phyloP scores from a whole-genome alignment of 2,888 invertebrate species.

The Sycophila texana region DNA sequence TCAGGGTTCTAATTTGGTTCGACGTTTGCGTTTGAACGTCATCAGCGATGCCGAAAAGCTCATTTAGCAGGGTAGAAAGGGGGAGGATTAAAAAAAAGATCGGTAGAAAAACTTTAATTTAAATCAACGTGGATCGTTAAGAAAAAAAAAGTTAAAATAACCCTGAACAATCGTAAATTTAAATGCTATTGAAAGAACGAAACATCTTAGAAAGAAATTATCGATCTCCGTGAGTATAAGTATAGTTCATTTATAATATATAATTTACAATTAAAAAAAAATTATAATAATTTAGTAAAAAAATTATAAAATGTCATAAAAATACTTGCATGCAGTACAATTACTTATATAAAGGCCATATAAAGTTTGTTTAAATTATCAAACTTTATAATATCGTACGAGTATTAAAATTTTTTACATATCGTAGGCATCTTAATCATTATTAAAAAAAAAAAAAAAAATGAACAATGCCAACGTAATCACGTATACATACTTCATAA shows the following conservation, averaged over 20 bases:
- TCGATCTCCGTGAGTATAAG: not conserved
- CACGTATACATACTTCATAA: too few relatives aligned
- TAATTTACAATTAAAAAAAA: not conserved
- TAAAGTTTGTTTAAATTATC: too few relatives aligned
- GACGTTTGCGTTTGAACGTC: constrained; percentile 1
- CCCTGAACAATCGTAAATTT: not conserved
- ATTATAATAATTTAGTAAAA: not conserved
- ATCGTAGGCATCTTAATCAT: too few relatives aligned
- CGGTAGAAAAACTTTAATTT: not conserved
- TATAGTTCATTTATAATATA: too few relatives aligned
- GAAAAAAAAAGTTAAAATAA: not conserved
- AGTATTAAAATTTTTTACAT: too few relatives aligned
- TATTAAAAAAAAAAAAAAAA: constrained; percentile 14
- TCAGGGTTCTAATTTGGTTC: constrained; percentile 42
- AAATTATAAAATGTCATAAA: too few relatives aligned
- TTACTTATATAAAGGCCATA: too few relatives aligned
- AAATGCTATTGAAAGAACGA: not conserved
- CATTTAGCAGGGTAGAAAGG: not conserved
- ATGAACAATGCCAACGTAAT: not conserved
- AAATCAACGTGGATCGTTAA: not conserved
- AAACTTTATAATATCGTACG: not conserved
- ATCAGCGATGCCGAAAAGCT: not conserved
- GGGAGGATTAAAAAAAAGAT: not conserved
- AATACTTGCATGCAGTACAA: too few relatives aligned
- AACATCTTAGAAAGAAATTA: not conserved